phyloP scores from a whole-genome alignment of 2,113 vertebrate species.

The Notechis scutatus region DNA sequence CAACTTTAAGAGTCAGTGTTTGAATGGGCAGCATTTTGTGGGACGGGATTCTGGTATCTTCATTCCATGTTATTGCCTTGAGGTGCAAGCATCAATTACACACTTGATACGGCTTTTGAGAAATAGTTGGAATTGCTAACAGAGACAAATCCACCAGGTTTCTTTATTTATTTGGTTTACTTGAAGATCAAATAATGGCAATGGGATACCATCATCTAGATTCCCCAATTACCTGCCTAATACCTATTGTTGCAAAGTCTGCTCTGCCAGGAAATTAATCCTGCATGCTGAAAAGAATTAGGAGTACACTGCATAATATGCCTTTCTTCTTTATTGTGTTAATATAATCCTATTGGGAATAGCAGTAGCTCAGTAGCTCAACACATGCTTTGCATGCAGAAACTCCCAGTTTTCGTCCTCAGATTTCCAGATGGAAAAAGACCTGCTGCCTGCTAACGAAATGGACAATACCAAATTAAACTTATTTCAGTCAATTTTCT shows the following conservation, averaged over 20 bases:
- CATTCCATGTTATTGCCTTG: not conserved
- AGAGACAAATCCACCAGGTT: not conserved
- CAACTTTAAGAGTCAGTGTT: not conserved
- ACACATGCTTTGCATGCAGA: not conserved
- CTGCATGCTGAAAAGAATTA: not conserved
- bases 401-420: not conserved
- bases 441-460: not conserved
- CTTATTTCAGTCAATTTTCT: not conserved
- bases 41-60: not conserved
- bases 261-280: not conserved
- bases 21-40: not conserved
- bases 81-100: not conserved
- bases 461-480: not conserved
- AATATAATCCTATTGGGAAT: not conserved
- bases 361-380: not conserved
- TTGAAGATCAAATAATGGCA: not conserved
- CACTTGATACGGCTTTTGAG: not conserved
- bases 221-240: not conserved
- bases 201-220: not conserved
- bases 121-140: not conserved
- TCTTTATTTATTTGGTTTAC: not conserved
- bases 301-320: not conserved
- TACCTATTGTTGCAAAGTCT: not conserved
- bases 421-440: not conserved
- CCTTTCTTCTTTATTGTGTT: not conserved